phyloP scores from a whole-genome alignment of 2,888 invertebrate species.

The Orchestes rusci region DNA sequence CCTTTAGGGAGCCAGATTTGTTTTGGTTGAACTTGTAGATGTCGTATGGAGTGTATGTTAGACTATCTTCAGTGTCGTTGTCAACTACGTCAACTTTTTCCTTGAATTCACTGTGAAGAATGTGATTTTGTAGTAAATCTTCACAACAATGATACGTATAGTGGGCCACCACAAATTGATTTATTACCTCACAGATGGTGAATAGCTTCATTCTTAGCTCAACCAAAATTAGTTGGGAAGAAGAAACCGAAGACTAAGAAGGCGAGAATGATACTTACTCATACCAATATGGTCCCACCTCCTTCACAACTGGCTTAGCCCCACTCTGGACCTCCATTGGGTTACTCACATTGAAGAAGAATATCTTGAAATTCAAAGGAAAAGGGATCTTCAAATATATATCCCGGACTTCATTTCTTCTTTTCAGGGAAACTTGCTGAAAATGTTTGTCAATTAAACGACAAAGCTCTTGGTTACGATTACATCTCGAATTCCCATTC shows the following conservation, averaged over 20 bases:
- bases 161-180: too few species aligned
- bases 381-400: constrained; percentile 42
- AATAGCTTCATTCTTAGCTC: too few species aligned
- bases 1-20: constrained; percentile 59
- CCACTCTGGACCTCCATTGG: constrained; percentile 41
- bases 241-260: too few species aligned
- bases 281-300: constrained; percentile 48
- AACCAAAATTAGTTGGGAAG: too few species aligned
- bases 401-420: constrained; percentile 31
- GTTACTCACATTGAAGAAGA: constrained; percentile 47
- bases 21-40: constrained; percentile 64
- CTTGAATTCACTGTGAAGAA: constrained; percentile 63
- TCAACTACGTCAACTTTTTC: constrained; percentile 71
- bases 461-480: too few species aligned
- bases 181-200: too few species aligned
- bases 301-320: constrained; percentile 40
- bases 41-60: constrained; percentile 62
- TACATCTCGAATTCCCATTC: constrained; percentile 33
- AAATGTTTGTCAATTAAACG: too few species aligned
- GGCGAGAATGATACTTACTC: constrained; percentile 37
- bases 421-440: constrained; percentile 33
- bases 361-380: constrained; percentile 42
- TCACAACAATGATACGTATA: too few species aligned
- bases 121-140: constrained; percentile 5
- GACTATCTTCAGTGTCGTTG: constrained; percentile 63